These are phyloP conservation scores for Lepilemur septentrionalis DNA, from an alignment of 2,797 vertebrate species.

Conservation along the genomic window DNA sequence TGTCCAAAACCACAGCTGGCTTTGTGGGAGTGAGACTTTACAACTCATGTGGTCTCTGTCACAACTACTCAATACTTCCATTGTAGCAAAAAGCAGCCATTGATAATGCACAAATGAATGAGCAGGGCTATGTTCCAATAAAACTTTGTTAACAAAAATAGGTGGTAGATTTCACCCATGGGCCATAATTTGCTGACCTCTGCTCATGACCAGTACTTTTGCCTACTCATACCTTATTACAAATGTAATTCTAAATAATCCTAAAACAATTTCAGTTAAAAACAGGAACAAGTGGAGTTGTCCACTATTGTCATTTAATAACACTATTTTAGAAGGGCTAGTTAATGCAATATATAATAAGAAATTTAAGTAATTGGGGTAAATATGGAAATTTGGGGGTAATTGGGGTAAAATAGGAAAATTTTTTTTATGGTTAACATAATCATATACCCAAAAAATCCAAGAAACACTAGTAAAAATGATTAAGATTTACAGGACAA, in stretches of 20 bases:
- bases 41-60: not conserved
- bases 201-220: not conserved
- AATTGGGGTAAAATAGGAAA: not conserved
- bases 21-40: not conserved
- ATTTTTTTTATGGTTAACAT: not conserved
- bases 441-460: not conserved
- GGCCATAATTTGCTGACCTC: not conserved
- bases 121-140: not conserved
- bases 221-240: not conserved
- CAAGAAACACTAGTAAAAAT: not conserved
- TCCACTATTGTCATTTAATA: not conserved
- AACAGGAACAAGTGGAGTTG: not conserved
- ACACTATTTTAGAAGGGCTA: not conserved
- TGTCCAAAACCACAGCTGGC: not conserved
- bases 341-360: not conserved
- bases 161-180: not conserved
- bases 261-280: not conserved
- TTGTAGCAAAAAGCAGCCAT: not conserved
- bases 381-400: not conserved
- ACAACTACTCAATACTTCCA: not conserved
- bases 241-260: constrained; percentile 12
- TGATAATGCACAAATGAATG: not conserved
- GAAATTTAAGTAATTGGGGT: not conserved
- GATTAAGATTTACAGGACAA: not conserved
- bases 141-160: constrained; percentile 27